These are phyloP conservation scores for Trigoniulus corallinus DNA, from an alignment of 1,140 invertebrate genomes.

Conservation along the genomic window DNA sequence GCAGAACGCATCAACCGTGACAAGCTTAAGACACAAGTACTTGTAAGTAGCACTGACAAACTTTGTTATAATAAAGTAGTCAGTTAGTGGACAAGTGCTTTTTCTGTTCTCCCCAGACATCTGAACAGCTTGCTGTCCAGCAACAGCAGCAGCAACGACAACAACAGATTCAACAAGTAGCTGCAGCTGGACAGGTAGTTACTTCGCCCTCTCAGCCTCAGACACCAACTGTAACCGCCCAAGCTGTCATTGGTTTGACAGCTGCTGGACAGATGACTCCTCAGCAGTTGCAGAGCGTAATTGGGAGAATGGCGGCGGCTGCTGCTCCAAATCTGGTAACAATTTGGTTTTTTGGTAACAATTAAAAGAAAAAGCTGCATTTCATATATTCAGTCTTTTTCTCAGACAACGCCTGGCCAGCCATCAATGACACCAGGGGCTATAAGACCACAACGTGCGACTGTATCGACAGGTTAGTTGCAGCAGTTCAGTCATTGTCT, in stretches of 20 bases:
- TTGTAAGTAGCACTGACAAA: constrained; percentile 4
- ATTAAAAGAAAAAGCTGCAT: too few species aligned
- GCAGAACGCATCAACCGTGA: constrained; percentile 69
- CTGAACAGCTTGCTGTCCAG: constrained; percentile 9
- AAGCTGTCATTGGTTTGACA: background rate
- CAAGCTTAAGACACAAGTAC: constrained; percentile 38
- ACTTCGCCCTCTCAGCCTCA: constrained; percentile 5
- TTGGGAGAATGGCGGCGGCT: background rate
- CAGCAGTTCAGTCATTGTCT: too few species aligned
- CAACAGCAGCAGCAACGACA: constrained; percentile 28
- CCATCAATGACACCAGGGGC: too few species aligned
- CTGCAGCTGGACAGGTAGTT: background rate
- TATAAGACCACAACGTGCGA: too few species aligned
- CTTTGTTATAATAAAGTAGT: background rate
- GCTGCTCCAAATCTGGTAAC: background rate
- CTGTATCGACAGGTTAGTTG: too few species aligned
- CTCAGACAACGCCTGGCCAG: too few species aligned
- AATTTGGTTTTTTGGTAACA: too few species aligned
- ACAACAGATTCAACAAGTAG: constrained; percentile 10
- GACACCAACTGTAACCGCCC: background rate
- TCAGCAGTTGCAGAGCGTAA: background rate
- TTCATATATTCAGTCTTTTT: too few species aligned
- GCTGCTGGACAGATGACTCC: background rate
- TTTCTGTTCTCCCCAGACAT: too few species aligned
- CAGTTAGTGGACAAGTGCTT: too few species aligned